A percentile compares a stretch with the other conserved stretches of the same genome.
These are phyloP conservation scores for Platalea minor DNA, from an alignment of 2,797 vertebrate species.

Conservation along the genomic window DNA sequence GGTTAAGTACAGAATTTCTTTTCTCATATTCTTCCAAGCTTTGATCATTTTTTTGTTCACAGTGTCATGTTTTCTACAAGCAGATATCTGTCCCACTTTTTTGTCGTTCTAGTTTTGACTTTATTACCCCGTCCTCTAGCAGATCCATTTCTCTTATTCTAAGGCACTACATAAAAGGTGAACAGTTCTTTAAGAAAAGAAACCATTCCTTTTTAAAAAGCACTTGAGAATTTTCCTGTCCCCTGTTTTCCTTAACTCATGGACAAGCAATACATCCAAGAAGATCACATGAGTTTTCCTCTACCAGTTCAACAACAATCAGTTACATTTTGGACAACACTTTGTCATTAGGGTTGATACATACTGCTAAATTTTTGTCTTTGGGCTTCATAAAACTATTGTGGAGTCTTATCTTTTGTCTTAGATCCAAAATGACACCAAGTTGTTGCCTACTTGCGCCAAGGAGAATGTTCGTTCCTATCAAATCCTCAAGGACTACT, in stretches of 20 bases:
- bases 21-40: not conserved
- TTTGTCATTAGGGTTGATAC: not conserved
- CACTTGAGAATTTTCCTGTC: not conserved
- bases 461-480: not conserved
- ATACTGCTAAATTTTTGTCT: not conserved
- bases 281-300: not conserved
- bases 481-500: not conserved
- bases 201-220: not conserved
- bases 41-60: not conserved
- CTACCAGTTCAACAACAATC: not conserved
- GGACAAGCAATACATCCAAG: not conserved
- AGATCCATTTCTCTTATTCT: not conserved
- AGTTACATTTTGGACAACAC: not conserved
- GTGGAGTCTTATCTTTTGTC: not conserved
- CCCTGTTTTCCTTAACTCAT: not conserved
- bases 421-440: not conserved
- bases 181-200: not conserved
- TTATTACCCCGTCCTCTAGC: not conserved
- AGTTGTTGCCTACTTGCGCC: not conserved
- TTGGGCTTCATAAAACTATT: not conserved
- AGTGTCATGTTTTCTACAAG: not conserved
- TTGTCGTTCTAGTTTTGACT: not conserved
- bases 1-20: not conserved
- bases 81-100: not conserved
- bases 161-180: not conserved